Evolutionary conservation across 2,113 vertebrate genomes (phyloP).

Genomic region (Sorex araneus): DNA sequence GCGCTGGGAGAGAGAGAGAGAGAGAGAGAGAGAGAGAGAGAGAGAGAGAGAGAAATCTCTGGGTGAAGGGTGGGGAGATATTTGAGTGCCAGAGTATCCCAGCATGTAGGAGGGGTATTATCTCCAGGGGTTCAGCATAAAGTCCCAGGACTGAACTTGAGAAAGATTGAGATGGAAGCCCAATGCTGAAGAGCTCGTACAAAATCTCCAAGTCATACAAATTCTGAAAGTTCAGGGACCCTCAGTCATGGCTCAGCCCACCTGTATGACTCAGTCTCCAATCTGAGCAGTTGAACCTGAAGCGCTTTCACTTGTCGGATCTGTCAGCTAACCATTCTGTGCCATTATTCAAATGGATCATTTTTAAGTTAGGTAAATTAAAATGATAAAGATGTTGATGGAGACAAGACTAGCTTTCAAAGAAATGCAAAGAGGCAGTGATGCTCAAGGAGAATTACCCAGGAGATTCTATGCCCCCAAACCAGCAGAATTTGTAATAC

Average conservation of each 20-base stretch:
- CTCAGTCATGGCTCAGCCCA: not conserved
- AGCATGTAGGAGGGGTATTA: not conserved
- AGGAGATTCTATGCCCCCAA: too few relatives aligned
- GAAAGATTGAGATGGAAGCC: not conserved
- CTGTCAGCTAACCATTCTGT: accelerated
- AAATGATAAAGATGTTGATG: not conserved
- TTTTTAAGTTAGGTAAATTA: not conserved
- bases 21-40: too few relatives aligned
- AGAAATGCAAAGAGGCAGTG: accelerated
- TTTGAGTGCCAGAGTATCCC: too few relatives aligned
- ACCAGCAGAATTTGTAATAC: too few relatives aligned
- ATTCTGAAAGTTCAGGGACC: not conserved
- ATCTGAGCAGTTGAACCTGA: too few relatives aligned
- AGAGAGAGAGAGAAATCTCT: too few relatives aligned
- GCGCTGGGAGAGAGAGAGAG: too few relatives aligned
- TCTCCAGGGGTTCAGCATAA: not conserved
- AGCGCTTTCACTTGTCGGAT: not conserved
- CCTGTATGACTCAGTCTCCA: not conserved
- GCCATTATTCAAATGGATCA: accelerated
- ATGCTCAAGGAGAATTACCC: not conserved
- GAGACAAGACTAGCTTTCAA: not conserved
- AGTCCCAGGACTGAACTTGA: not conserved
- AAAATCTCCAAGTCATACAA: not conserved
- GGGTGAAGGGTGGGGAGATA: too few relatives aligned
- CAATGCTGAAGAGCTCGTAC: too few relatives aligned